Conservation (phyloP, 35 echinoderm and acorn worm species). For the Stichopus chloronotus region DNA sequence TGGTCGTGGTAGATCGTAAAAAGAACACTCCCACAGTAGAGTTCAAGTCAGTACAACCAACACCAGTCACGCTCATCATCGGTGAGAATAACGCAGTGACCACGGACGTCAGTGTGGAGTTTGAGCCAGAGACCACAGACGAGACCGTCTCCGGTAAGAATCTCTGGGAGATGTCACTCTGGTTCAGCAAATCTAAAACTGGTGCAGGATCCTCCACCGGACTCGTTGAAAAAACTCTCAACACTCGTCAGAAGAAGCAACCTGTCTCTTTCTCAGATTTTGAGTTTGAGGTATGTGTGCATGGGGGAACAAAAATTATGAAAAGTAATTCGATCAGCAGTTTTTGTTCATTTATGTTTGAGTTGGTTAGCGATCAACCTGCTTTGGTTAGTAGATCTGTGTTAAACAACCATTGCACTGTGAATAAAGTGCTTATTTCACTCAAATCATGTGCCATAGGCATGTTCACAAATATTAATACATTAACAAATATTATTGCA, state of each 20-base stretch:
- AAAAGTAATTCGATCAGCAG: background rate
- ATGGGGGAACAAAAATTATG: too few species aligned
- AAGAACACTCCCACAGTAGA: slow-evolving; percentile 31
- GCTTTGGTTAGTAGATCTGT: background rate
- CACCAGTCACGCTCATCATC: slow-evolving; percentile 24
- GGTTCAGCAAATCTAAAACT: slow-evolving; percentile 37
- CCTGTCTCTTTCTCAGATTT: slow-evolving; percentile 11
- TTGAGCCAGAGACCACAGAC: slow-evolving; percentile 45
- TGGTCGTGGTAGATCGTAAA: background rate
- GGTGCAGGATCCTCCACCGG: slow-evolving; percentile 44
- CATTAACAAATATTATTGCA: too few species aligned
- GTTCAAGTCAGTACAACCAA: slow-evolving; percentile 31
- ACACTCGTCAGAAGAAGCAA: background rate
- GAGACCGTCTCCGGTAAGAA: background rate
- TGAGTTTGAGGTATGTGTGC: slow-evolving; percentile 34
- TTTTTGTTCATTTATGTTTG: background rate
- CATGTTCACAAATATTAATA: too few species aligned
- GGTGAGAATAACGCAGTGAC: slow-evolving; percentile 13
- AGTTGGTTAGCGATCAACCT: background rate
- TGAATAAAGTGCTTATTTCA: too few species aligned
- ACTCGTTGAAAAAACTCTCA: background rate
- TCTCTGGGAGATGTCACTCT: slow-evolving; percentile 23
- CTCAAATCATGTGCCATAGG: too few species aligned
- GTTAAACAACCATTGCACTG: background rate
- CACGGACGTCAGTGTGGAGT: slow-evolving; percentile 32